Percentiles rank a stretch among this genome's conserved stretches.
Evolutionary conservation across 2,888 invertebrate species (phyloP).

Genomic region (Rhingia rostrata): DNA sequence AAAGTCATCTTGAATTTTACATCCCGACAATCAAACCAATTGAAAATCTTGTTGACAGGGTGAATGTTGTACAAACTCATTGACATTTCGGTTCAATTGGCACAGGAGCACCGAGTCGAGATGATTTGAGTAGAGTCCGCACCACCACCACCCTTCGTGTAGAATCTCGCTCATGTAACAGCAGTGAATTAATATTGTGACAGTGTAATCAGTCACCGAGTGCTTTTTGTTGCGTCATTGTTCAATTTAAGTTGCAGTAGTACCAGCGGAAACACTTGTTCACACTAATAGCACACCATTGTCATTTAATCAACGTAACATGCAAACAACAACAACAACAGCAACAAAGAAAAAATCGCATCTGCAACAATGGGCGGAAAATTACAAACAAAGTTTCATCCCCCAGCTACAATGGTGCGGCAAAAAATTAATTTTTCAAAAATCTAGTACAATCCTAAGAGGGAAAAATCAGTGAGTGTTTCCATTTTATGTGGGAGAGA

Average conservation of each 20-base stretch:
- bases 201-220: slow-evolving; percentile 44
- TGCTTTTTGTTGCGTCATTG: slow-evolving; percentile 53
- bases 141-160: background rate
- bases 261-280: slow-evolving; percentile 69
- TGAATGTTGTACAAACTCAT: slow-evolving; percentile 68
- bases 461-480: background rate
- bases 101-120: background rate
- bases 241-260: slow-evolving; percentile 55
- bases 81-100: slow-evolving; percentile 53
- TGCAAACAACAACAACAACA: slow-evolving; percentile 3
- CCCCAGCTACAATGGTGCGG: background rate
- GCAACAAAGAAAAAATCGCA: background rate
- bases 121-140: background rate
- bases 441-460: slow-evolving; percentile 57
- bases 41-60: slow-evolving; percentile 54
- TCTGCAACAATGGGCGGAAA: slow-evolving; percentile 3
- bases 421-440: background rate
- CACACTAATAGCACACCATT: slow-evolving; percentile 57
- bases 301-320: slow-evolving; percentile 43
- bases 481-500: background rate
- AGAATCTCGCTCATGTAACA: slow-evolving; percentile 32
- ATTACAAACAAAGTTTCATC: slow-evolving; percentile 7
- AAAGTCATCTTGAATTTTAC: slow-evolving; percentile 66
- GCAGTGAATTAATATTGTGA: slow-evolving; percentile 42
- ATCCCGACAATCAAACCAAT: slow-evolving; percentile 60